Evolutionary conservation across 2,113 vertebrate genomes (phyloP), one percentile per base, ranked within the genome.

Genomic region (Zapus hudsonius): DNA sequence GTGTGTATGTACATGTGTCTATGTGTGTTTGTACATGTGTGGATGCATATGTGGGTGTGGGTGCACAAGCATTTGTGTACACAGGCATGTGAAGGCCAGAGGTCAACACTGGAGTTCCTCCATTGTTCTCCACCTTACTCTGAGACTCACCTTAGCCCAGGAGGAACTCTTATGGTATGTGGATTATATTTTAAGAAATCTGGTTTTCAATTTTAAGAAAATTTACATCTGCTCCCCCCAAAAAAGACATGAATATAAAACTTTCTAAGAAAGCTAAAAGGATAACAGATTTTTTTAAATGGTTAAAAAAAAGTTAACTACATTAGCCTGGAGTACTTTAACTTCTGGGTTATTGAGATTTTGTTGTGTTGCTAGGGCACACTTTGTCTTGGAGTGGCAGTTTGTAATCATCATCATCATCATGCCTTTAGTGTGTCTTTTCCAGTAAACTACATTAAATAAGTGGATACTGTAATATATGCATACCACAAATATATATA

Each of bases 251-350:
- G 7, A 89, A 82, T 66, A 84, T 38, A 84, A 92, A 87, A 63
- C 36, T 59, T 74, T 94, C 72, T 81, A 90, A 84, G 22, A 23
- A 78, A 88, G 19, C 64, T 73, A 42, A 89, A 11, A 90, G 33
- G 33, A 84, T 91, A 85, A 57, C 25, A 84, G 5, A 84, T 64
- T 75, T 92, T 83, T 84, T 73, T n/a, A n/a, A n/a, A 73, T 82
- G 19, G 63, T 23, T 84, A 72, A 74, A 64, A 84, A 63, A 66
- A 83, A 80, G 55, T 90, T 87, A 91, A 80, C 31, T 63, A 85
- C 7, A 74, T 57, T 67, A 74, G 42, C 13, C n/a, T 59, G 69
- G 3, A 4, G 19, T 75, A 85, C 22, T 86, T 38, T 85, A 80
- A 87, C 52, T 70, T 84, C 72, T 72, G 33, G 22, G 9, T 89